Percentiles rank a stretch among this genome's conserved stretches.
Evolutionary conservation across 2,113 vertebrate species (phyloP).

Genomic region (Platichthys stellatus): DNA sequence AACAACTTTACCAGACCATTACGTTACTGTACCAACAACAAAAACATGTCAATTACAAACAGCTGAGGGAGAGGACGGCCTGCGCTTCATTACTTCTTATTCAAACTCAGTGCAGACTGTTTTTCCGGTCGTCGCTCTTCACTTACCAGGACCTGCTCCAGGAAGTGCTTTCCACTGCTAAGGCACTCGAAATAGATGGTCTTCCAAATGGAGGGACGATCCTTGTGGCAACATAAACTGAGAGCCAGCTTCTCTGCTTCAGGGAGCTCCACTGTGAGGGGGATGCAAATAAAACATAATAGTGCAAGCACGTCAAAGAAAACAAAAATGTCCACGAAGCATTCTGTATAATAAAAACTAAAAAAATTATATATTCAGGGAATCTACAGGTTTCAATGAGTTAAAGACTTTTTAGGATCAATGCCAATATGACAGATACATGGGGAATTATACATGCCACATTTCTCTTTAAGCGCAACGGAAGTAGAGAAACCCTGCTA

Average conservation of each 20-base stretch:
- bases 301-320: not conserved
- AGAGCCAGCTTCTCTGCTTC: slow-evolving; percentile 84
- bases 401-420: too few species aligned
- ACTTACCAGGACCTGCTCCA: slow-evolving; percentile 93
- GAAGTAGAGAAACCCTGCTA: too few species aligned
- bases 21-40: not conserved
- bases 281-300: not conserved
- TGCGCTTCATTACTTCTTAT: not conserved
- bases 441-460: too few species aligned
- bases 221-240: slow-evolving; percentile 84
- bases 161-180: slow-evolving; percentile 92
- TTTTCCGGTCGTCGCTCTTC: not conserved
- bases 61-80: not conserved
- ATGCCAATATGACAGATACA: too few species aligned
- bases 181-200: slow-evolving; percentile 92
- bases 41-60: not conserved
- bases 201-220: slow-evolving; percentile 88
- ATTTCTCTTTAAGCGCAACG: too few species aligned
- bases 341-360: not conserved
- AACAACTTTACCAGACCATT: not conserved
- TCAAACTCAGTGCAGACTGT: not conserved
- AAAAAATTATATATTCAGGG: not conserved
- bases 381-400: too few species aligned
- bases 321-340: not conserved
- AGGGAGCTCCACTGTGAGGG: slow-evolving; percentile 73